Conservation (phyloP, 2,888 invertebrate species). For the Euplagia quadripunctaria region DNA sequence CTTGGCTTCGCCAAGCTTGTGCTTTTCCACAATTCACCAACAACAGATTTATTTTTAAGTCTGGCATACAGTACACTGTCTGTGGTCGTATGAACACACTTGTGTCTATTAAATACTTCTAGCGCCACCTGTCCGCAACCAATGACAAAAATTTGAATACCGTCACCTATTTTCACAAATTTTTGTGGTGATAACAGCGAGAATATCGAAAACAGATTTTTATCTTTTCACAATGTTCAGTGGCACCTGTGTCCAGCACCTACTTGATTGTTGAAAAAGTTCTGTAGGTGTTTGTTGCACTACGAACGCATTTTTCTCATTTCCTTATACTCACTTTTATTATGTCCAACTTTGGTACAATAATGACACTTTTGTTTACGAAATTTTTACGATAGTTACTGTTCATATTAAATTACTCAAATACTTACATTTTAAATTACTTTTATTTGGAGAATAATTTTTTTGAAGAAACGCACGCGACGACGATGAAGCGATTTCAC, state of each 20-base stretch:
- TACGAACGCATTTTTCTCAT: background rate
- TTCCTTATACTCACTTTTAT: slow-evolving; percentile 12
- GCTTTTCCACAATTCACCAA: no score
- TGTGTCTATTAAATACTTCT: slow-evolving; percentile 35
- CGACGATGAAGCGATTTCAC: no score
- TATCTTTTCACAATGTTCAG: slow-evolving; percentile 37
- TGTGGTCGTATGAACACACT: slow-evolving; percentile 46
- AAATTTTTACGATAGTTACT: no score
- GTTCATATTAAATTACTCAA: no score
- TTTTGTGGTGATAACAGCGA: background rate
- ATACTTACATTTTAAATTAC: no score
- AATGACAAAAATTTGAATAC: slow-evolving; percentile 11
- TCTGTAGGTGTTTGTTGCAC: background rate
- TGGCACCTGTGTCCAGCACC: slow-evolving; percentile 47
- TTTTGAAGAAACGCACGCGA: no score
- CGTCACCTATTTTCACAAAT: background rate
- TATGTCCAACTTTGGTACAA: background rate
- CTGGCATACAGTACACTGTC: slow-evolving; percentile 47
- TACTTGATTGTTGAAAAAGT: slow-evolving; percentile 34
- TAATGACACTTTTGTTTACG: no score
- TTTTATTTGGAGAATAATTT: no score
- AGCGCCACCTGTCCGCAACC: slow-evolving; percentile 42
- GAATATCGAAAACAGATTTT: background rate
- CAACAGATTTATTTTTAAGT: background rate
- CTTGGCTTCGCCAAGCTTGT: no score